Conservation (phyloP, 2,797 vertebrate species). For the Pseudopleuronectes americanus region DNA sequence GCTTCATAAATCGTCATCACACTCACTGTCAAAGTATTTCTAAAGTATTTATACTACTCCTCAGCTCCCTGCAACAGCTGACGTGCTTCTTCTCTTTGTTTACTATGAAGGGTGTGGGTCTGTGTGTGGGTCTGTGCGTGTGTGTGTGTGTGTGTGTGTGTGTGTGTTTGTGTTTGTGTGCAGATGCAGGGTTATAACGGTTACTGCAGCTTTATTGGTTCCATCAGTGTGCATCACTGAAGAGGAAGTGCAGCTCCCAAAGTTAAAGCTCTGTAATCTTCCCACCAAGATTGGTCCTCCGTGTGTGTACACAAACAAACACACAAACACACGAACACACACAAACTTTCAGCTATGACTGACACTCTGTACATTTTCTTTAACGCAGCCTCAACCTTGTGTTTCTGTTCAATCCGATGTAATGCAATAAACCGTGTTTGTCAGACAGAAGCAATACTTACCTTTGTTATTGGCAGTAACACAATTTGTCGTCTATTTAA, state of each 20-base stretch:
- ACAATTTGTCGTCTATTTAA: constrained; percentile 45
- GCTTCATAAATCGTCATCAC: constrained; percentile 10
- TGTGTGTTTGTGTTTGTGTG: neutral
- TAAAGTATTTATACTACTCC: constrained; percentile 15
- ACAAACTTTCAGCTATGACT: too few relatives aligned
- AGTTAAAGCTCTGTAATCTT: neutral
- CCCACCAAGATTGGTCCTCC: neutral
- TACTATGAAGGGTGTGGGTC: neutral
- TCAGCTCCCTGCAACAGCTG: neutral
- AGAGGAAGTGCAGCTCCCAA: neutral
- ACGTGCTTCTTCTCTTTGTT: constrained; percentile 9
- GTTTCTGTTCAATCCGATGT: too few relatives aligned
- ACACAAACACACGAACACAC: too few relatives aligned
- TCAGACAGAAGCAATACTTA: constrained; percentile 20
- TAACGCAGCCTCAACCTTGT: too few relatives aligned
- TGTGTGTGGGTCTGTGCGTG: constrained; percentile 1
- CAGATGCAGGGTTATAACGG: neutral
- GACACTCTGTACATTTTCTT: too few relatives aligned
- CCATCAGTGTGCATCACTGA: neutral
- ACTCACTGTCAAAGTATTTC: constrained; percentile 11
- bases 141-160: neutral
- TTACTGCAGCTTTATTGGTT: neutral
- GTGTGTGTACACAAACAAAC: too few relatives aligned
- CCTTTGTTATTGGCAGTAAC: constrained; percentile 22
- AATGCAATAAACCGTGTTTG: constrained; percentile 17